These are phyloP conservation scores for Drosophila kanapiae DNA, from an alignment of 1,140 invertebrate species.

Conservation along the genomic window DNA sequence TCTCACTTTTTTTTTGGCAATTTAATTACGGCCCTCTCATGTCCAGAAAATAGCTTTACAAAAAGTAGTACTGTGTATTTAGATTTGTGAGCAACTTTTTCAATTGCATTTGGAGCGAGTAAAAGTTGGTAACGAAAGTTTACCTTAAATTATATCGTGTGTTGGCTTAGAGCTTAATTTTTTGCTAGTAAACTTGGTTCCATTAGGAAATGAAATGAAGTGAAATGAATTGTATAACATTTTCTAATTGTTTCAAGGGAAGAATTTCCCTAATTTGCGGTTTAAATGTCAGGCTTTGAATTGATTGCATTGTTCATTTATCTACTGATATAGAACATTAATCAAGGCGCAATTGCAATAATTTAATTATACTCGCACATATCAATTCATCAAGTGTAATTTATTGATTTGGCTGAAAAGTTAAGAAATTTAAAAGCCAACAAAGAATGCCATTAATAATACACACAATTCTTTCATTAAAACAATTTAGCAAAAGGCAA, in stretches of 20 bases:
- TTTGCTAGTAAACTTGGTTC: too few relatives aligned
- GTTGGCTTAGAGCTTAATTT: slow-evolving; percentile 18
- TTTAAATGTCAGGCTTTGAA: neutral
- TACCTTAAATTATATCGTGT: slow-evolving; percentile 5
- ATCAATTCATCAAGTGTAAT: neutral
- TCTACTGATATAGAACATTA: neutral
- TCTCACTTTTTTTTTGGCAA: slow-evolving; percentile 13
- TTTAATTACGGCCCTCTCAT: slow-evolving; percentile 41
- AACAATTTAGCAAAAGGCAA: neutral
- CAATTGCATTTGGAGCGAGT: slow-evolving; percentile 16
- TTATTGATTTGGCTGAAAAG: neutral
- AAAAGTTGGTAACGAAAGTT: neutral
- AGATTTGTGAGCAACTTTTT: slow-evolving; percentile 34
- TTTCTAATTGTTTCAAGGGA: neutral
- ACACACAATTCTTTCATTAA: neutral
- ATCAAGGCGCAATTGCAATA: neutral
- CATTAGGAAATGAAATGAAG: neutral
- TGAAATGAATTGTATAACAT: neutral
- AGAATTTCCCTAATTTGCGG: neutral
- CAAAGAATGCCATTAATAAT: neutral
- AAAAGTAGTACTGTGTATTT: slow-evolving; percentile 7
- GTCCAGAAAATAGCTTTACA: slow-evolving; percentile 8
- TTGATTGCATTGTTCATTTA: slow-evolving; percentile 1
- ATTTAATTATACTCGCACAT: neutral
- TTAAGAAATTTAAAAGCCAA: neutral